Base-by-base conservation (phyloP, 1,140 invertebrate species). In the Procambarus virginalis region DNA sequence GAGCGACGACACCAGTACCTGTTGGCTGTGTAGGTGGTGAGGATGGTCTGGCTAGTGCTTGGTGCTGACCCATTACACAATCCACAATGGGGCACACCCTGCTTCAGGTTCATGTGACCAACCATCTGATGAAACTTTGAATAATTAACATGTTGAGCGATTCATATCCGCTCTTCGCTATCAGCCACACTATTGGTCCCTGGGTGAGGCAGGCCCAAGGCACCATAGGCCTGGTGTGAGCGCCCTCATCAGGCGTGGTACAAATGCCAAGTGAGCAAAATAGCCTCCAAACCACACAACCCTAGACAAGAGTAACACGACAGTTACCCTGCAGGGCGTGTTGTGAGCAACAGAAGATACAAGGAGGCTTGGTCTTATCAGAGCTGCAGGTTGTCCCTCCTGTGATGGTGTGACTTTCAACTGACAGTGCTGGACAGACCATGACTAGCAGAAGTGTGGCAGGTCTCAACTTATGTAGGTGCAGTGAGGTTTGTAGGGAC, bases 211-310 rank as follows among this genome's bases (percentile, higher is more conserved):
- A 70, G 22, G 34, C 51, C 60, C 45, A 20, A 64, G 55, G 78
- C 68, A 60, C 86, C 86, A 46, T 48, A 64, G 60, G 64, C 86
- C 77, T 87, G 86, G 86, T 68, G 48, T 80, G 78, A 80, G 60
- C 34, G 86, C 55, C 77, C 86, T 87, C 77, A 79, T 87, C 86
- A 87, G 86, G 86, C 86, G 78, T 87, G 86, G 86, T 79, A 87
- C 78, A 80, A 84, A 87, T 87, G 86, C 86, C 86, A 77, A 84
- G 82, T 89, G 88, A 89, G 81, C 80, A 84, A 89, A 82, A 79
- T 89, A 89, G 88, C 88, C 88, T 89, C 88, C 88, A 89, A 46
- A 89, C 80, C 64, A 70, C 76, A 80, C 86, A 81, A 70, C 77
- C 64, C 78, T 70, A 48, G 22, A 64, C 81, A 84, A 49, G 55